Conservation (phyloP, 2,797 vertebrate genomes). For the Stomatorhinus walkeri region DNA sequence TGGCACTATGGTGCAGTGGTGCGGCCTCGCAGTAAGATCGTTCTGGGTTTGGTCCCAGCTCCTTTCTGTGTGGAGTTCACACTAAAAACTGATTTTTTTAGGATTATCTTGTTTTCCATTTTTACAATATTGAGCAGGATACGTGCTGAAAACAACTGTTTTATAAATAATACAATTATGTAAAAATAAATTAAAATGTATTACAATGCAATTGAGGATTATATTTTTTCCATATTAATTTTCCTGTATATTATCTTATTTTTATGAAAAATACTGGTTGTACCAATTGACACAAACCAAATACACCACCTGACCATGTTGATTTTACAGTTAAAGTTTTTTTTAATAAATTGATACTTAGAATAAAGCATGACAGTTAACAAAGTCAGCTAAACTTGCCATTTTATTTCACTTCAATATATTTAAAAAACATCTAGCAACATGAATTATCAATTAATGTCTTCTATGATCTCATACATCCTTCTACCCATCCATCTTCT, state of each 20-base stretch:
- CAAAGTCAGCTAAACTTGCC: neutral
- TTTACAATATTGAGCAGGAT: neutral
- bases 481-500: neutral
- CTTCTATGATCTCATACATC: neutral
- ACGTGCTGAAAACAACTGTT: neutral
- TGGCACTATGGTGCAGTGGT: neutral
- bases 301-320: neutral
- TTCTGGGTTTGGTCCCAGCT: neutral
- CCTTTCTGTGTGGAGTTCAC: neutral
- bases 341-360: neutral
- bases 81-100: neutral
- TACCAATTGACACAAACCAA: neutral
- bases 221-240: neutral
- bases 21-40: neutral
- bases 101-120: neutral
- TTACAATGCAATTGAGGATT: neutral
- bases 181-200: neutral
- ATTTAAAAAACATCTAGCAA: neutral
- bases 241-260: neutral
- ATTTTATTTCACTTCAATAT: neutral
- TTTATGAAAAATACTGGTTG: neutral
- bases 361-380: neutral
- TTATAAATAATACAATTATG: neutral
- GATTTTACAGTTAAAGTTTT: neutral
- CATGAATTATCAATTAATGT: neutral